A percentile compares a stretch with the other conserved stretches of the same genome.
Conservation (phyloP, 2,888 invertebrate species). For the Euplexia lucipara region DNA sequence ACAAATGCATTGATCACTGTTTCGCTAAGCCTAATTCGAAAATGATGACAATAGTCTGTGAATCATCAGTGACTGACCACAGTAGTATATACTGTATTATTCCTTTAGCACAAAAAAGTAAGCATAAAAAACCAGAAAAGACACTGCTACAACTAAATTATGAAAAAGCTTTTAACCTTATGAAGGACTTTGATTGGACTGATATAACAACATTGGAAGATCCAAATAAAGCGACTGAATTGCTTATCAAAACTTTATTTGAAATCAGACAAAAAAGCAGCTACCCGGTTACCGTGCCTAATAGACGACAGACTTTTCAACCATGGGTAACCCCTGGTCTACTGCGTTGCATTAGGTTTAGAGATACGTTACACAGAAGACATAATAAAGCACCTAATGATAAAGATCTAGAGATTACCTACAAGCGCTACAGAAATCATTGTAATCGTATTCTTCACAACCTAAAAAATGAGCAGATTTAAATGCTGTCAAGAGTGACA, state of each 20-base stretch:
- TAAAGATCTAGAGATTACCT: not conserved
- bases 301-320: too few relatives aligned
- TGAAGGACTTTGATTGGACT: slow-evolving; percentile 2
- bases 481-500: too few relatives aligned
- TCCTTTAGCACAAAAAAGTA: too few relatives aligned
- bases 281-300: not conserved
- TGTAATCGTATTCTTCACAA: too few relatives aligned
- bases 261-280: slow-evolving; percentile 1
- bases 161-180: slow-evolving; percentile 1
- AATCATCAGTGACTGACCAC: slow-evolving; percentile 18
- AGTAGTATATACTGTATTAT: slow-evolving; percentile 12
- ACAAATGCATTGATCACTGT: slow-evolving; percentile 20
- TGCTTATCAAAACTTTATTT: not conserved
- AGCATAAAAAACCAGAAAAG: too few relatives aligned
- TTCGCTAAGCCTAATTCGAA: not conserved
- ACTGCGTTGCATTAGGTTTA: not conserved
- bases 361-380: slow-evolving; percentile 1
- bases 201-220: not conserved
- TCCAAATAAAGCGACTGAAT: slow-evolving; percentile 5
- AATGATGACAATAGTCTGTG: slow-evolving; percentile 3
- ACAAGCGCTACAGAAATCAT: too few relatives aligned
- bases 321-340: too few relatives aligned
- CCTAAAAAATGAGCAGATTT: too few relatives aligned
- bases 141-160: not conserved
- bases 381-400: not conserved